phyloP scores from a whole-genome alignment of 1,140 invertebrate genomes.

The Subanguina moxae region DNA sequence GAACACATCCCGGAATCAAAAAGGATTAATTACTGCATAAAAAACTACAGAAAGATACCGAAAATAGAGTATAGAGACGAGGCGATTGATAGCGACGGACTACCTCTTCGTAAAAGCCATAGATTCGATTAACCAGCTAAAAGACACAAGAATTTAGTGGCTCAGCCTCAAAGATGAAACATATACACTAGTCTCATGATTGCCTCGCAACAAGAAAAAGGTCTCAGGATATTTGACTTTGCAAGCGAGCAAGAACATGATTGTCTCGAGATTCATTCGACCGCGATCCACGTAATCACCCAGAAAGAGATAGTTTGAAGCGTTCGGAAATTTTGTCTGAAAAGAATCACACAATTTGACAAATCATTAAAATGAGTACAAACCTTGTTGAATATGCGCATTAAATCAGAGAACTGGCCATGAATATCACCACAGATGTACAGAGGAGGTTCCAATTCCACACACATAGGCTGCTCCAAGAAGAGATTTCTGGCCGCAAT shows the following conservation, averaged over 20 bases:
- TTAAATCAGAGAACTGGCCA: conserved; percentile 64
- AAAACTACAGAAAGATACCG: neutral
- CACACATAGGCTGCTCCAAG: conserved; percentile 1
- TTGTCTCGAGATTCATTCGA: conserved; percentile 69
- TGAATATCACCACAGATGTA: conserved; percentile 64
- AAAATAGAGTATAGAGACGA: neutral
- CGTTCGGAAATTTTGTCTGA: conserved; percentile 75
- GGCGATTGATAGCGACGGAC: conserved; percentile 19
- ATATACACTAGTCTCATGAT: conserved; percentile 72
- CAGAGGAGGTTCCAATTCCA: conserved; percentile 59
- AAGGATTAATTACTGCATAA: neutral
- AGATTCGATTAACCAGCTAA: conserved; percentile 63
- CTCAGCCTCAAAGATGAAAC: neutral
- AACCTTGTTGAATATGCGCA: conserved; percentile 63
- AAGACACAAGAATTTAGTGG: neutral
- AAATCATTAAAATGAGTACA: too few relatives aligned
- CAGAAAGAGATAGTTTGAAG: conserved; percentile 97
- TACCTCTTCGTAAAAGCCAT: conserved; percentile 17
- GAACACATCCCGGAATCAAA: conserved; percentile 61
- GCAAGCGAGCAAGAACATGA: conserved; percentile 76
- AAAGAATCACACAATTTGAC: neutral
- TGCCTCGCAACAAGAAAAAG: conserved; percentile 69
- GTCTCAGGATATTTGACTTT: conserved; percentile 65
- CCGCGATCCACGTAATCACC: conserved; percentile 84
- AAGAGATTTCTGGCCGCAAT: neutral